Base-by-base conservation (phyloP, 2,113 vertebrate species). In the Climacteris rufus region DNA sequence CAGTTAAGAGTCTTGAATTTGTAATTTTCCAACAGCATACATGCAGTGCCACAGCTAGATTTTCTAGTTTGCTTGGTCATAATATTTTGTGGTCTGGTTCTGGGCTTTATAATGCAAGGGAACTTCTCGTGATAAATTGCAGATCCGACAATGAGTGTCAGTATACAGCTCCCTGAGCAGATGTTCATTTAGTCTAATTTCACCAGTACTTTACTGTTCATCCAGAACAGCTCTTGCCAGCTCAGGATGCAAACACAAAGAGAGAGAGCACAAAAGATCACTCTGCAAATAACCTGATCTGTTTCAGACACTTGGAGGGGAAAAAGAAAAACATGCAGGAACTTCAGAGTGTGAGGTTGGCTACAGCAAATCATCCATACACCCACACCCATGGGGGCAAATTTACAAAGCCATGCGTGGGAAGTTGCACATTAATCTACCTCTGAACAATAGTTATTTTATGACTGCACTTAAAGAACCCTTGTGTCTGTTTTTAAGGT, bases 131-230 rank as follows among this genome's bases (percentile, higher is more conserved):
- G 95, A 93, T 94, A 79, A 92, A 93, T 97, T 96, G 89, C 94
- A 96, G 97, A 95, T 97, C 69, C 3, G 47, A 91, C 79, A 71
- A 82, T 89, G 95, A 85, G 96, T 95, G 96, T 96, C 95, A 91
- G 94, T 89, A 47, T 90, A 40, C 64, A 74, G 92, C 96, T 96
- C 96, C 88, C 25, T 23, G 74, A 97, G 95, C 97, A 98, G 97
- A 97, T 98, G 97, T 98, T 98, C 94, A 90, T 96, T 97, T 96
- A 96, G 78, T 81, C 89, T 95, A 94, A 91, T 97, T 97, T 97
- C 95, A 92, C 90, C 90, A 96, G 95, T 84, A 77, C 96, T 97
- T 97, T 79, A 82, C 96, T 97, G 94, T 98, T 97, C 94, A 97
- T 94, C 18, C 40, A 96, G 91, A 96, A 92, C 94, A 97, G 94